Base-by-base conservation (phyloP, 2,113 vertebrate species). In the Spermophilus dauricus region DNA sequence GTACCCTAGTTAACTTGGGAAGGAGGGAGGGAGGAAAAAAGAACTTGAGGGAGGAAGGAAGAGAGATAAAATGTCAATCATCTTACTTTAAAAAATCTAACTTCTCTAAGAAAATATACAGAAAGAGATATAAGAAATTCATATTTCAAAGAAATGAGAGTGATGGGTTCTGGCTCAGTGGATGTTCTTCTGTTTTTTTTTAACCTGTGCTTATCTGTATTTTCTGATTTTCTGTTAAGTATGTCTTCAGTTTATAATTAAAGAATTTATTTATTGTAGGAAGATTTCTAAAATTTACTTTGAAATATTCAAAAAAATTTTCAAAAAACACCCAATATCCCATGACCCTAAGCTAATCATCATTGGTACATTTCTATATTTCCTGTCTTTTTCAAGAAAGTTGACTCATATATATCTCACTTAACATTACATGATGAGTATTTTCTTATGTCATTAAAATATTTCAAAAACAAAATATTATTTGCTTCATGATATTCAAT, bases 401-500 rank as follows among this genome's bases (percentile, higher is more conserved):
- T 10, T 83, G 34, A 80, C 65, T 87, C 13, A 56, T 58, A 45
- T 58, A 45, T 82, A 95, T 84, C 53, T 67, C 53, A 86, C 69
- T 73, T 80, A 96, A 84, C 51, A 92, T 30, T 69, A 75, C 5
- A 94, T 32, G 61, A 86, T 70, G 8, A 82, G 45, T 22, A 86
- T 90, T 86, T 86, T 77, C 80, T 92, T 86, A 90, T 65, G 48
- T 63, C 17, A 73, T 53, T 58, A 94, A 85, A 73, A 83, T n/a
- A 72, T 12, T 76, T 70, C 39, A 72, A 58, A 96, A 89, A 70
- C 34, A 86, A 16, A 92, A 67, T 80, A 75, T 16, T 85, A 86
- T 88, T 94, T 58, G 67, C 26, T 85, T 85, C 20, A 92, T 72
- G 34, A 89, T 65, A 92, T 37, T 92, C 42, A 37, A 77, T 86